Conservation (phyloP, 2,113 vertebrate genomes). For the Acanthochromis polyacanthus region DNA sequence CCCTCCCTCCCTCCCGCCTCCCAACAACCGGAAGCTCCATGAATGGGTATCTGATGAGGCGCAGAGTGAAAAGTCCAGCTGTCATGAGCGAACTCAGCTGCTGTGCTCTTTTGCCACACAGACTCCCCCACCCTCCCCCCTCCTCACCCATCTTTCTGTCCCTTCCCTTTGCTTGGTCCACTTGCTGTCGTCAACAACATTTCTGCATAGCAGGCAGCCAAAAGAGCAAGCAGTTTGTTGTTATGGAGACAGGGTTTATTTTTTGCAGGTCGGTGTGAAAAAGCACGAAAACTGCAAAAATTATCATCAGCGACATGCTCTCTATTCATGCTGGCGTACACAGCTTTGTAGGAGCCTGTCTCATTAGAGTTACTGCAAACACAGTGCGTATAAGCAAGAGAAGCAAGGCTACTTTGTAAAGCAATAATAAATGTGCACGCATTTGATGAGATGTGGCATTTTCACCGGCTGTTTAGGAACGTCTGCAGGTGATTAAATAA, state of each 20-base stretch:
- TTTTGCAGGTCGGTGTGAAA: conserved; percentile 53
- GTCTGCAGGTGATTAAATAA: conserved; percentile 1
- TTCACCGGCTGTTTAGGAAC: conserved; percentile 24
- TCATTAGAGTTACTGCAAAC: conserved; percentile 21
- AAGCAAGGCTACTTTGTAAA: background rate
- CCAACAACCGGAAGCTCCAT: conserved; percentile 78
- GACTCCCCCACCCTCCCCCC: background rate
- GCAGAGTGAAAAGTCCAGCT: conserved; percentile 69
- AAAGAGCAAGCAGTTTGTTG: conserved; percentile 56
- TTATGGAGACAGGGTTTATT: conserved; percentile 74
- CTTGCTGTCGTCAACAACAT: conserved; percentile 67
- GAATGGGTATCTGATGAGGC: conserved; percentile 74
- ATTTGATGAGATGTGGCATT: conserved; percentile 18
- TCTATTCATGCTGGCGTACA: conserved; percentile 33
- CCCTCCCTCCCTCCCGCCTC: conserved; percentile 52
- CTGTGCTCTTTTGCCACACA: conserved; percentile 1
- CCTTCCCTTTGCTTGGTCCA: conserved; percentile 16
- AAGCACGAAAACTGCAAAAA: conserved; percentile 29
- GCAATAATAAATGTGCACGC: background rate
- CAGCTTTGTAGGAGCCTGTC: conserved; percentile 20
- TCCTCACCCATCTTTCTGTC: conserved; percentile 4
- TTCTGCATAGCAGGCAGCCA: conserved; percentile 55
- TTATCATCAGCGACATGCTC: conserved; percentile 28
- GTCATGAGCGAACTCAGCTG: conserved; percentile 58
- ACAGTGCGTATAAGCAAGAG: background rate